Evolutionary conservation across 2,797 vertebrate species (phyloP).

Genomic region (Anabacerthia variegaticeps): DNA sequence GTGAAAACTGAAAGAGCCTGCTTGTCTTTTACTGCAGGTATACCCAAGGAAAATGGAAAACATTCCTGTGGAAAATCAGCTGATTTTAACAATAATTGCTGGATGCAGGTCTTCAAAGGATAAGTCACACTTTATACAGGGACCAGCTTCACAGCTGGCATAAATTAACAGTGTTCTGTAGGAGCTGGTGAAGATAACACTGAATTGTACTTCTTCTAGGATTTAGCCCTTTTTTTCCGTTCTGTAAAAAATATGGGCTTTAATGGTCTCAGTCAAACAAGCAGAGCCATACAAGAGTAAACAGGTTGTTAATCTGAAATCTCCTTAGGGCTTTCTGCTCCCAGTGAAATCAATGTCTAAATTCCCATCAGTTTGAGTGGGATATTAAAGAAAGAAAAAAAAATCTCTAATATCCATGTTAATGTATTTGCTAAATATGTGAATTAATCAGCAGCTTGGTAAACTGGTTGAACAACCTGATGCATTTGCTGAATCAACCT

Average conservation of each 20-base stretch:
- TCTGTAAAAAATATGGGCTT: background rate
- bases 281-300: constrained; percentile 34
- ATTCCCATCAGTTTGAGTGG: constrained; percentile 44
- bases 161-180: background rate
- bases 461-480: constrained; percentile 58
- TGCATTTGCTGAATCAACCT: constrained; percentile 60
- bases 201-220: background rate
- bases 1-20: background rate
- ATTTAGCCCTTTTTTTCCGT: constrained; percentile 11
- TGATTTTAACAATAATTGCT: background rate
- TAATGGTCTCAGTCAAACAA: background rate
- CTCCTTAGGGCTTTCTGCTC: constrained; percentile 36
- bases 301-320: constrained; percentile 41
- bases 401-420: constrained; percentile 59
- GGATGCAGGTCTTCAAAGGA: background rate
- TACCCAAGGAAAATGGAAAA: background rate
- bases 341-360: constrained; percentile 53
- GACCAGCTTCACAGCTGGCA: background rate
- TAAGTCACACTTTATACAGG: background rate
- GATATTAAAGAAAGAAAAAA: constrained; percentile 49
- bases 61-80: background rate
- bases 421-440: constrained; percentile 63
- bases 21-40: background rate
- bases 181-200: background rate
- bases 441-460: constrained; percentile 59